Evolutionary conservation across 2,797 vertebrate genomes (phyloP).

Genomic region (Hafferia zeledoni): DNA sequence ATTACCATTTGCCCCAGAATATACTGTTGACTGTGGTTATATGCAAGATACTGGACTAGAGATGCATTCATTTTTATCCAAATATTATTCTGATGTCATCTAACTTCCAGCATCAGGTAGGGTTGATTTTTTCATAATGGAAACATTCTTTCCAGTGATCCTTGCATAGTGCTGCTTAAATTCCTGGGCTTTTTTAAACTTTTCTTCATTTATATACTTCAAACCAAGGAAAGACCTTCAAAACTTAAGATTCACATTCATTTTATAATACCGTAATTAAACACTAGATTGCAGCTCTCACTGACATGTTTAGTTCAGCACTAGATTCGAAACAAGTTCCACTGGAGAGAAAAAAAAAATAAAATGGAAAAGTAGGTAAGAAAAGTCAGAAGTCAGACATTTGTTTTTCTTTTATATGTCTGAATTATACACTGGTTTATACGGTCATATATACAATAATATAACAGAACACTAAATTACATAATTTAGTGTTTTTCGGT

Average conservation of each 20-base stretch:
- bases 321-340: background rate
- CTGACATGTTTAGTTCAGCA: background rate
- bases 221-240: background rate
- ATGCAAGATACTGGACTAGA: background rate
- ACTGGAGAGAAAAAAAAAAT: no score
- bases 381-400: background rate
- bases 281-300: background rate
- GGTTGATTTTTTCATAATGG: background rate
- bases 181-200: accelerated
- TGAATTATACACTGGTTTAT: background rate
- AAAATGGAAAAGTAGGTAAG: accelerated
- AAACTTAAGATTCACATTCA: background rate
- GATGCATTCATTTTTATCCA: background rate
- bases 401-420: background rate
- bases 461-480: background rate
- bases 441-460: background rate
- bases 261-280: background rate
- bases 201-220: background rate
- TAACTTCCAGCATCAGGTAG: accelerated
- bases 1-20: background rate
- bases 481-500: no score
- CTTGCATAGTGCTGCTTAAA: background rate
- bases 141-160: background rate
- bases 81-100: background rate
- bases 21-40: background rate